Evolutionary conservation across 2,797 vertebrate species (phyloP), one percentile per base, ranked within the genome.

Genomic region (Neoniphon sammara): DNA sequence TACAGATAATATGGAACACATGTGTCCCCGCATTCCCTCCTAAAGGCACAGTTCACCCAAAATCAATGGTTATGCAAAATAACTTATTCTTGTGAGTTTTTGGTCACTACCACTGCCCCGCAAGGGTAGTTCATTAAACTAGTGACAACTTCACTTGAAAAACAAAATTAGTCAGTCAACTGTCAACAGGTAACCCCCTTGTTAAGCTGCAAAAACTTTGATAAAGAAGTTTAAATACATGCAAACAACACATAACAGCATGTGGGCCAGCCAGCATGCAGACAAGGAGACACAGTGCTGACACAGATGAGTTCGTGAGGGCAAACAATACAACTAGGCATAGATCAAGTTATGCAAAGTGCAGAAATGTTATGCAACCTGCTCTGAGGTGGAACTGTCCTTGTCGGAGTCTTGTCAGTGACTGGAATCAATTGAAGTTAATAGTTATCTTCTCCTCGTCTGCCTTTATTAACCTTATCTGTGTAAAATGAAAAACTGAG

Each of bases 301-400:
- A 31, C 46, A 44, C 1, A 20, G 2, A 3, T 52, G 49, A 30
- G 56, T 25, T 11, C 20, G n/a, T 54, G 25, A 52, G 15, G 0
- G 5, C 44, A 25, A 57, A 70, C 42, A 53, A 47, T 23, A 31
- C 20, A 30, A 7, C 11, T 14, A 0, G 7, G 61, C 54, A 59
- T 12, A 62, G 14, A 21, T 39, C n/a, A 60, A 34, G 42, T 73
- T 61, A 49, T 61, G 18, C 73, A 73, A 36, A 49, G 0, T 47
- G 39, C 20, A 25, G 31, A 27, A 11, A 44, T 23, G 31, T 80
- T 81, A 9, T 21, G 62, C 25, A 76, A 78, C 0, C 20, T 18
- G 2, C 0, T 15, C 31, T 18, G 46, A 5, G 30, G 17, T 15
- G 56, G 11, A 52, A 30, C 18, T 6, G 75, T 39, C 73, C 60